Evolutionary conservation across 92 coral and sea anemone species (phyloP), one percentile per base, ranked within the genome.

Genomic region (Bergia sp.): DNA sequence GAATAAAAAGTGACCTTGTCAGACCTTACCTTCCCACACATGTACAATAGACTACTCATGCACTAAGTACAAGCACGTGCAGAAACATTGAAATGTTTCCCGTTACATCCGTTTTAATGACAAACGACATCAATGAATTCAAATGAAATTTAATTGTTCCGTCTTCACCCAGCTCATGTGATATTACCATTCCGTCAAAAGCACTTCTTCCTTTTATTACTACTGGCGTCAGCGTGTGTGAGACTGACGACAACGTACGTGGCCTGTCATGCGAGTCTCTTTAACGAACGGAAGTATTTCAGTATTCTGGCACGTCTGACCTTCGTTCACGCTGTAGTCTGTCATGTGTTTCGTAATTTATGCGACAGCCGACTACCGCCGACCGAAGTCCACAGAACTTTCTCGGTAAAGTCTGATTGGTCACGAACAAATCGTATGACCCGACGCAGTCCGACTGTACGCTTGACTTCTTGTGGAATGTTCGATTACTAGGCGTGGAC

Each of bases 401-500:
- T 84, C 87, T 84, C 87, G 82, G 58, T 53, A 4, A 6, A 1
- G 82, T 5, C 58, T 41, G 87, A 71, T 37, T 36, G 55, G 87
- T 29, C 57, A 47, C 87, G 87, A 71, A 9, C 8, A n/a, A 10
- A 11, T 80, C 87, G 10, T 18, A n/a, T 47, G 78, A 74, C 44
- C 76, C 76, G 37, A 67, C 37, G 37, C 40, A 37, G 39, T 43
- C 55, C 77, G 65, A 47, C 21, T 71, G 36, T 41, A 83, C 37
- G 79, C 87, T 36, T 45, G 87, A 69, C 79, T 38, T 66, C 57
- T 79, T 1, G 69, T 64, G 38, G 86, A 67, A 82, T 42, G 47
- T 82, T 69, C 78, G 66, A 47, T 44, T 44, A 55, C 77, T 84
- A 55, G 87, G 87, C 45, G 79, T 84, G 29, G 79, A 23, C 87